These are phyloP conservation scores for Grantiella picta DNA, from an alignment of 2,113 vertebrate species.

Conservation along the genomic window DNA sequence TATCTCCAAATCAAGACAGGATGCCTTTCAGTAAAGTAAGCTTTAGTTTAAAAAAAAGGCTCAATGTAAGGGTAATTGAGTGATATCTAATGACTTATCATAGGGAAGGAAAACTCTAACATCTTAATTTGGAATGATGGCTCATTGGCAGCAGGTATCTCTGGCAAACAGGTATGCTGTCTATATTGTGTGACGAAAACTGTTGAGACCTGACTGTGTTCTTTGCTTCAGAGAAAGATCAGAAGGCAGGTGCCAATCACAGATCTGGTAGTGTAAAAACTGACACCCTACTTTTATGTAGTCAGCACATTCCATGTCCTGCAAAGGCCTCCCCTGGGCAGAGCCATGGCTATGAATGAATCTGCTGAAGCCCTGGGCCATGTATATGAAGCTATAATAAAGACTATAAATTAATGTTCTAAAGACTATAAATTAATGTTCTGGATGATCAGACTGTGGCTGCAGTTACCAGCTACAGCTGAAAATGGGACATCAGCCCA, in stretches of 20 bases:
- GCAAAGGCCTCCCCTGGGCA: not conserved
- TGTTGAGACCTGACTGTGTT: not conserved
- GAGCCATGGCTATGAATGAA: not conserved
- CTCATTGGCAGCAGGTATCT: not conserved
- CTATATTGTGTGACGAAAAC: not conserved
- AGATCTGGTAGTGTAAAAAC: rapidly evolving
- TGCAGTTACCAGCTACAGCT: not conserved
- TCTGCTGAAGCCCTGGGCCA: not conserved
- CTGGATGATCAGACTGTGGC: not conserved
- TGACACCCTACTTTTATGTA: not conserved
- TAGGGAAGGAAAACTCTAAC: constrained; percentile 26
- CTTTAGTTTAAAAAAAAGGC: not conserved
- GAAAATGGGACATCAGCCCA: not conserved
- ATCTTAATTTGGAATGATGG: not conserved
- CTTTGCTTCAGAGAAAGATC: not conserved
- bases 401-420: too few relatives aligned
- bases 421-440: not conserved
- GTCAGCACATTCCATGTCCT: not conserved
- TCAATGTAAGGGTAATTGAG: constrained; percentile 40
- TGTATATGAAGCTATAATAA: rapidly evolving
- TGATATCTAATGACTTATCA: constrained; percentile 36
- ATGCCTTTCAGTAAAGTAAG: constrained; percentile 52
- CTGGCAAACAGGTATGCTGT: constrained; percentile 8
- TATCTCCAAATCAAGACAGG: constrained; percentile 58
- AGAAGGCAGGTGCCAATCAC: not conserved